Conservation (phyloP, 2,888 invertebrate genomes). For the Lasioglossum calceatum region DNA sequence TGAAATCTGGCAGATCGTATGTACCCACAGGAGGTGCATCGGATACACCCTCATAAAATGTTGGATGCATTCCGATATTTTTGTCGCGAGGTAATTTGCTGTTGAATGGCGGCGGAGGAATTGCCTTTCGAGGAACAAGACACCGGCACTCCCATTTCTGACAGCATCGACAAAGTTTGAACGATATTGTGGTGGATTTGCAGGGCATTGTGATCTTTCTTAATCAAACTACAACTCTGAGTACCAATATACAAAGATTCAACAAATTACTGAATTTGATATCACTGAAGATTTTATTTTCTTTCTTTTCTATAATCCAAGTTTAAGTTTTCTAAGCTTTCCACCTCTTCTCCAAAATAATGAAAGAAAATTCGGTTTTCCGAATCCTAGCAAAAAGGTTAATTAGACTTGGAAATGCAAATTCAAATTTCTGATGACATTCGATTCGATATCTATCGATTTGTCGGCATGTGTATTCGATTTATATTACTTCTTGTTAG, state of each 20-base stretch:
- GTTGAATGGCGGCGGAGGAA: slow-evolving; percentile 62
- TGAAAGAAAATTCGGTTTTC: not conserved
- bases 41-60: not conserved
- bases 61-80: slow-evolving; percentile 63
- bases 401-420: not conserved
- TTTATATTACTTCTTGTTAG: not conserved
- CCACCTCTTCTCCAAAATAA: not conserved
- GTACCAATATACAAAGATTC: not conserved
- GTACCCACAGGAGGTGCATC: slow-evolving; percentile 55
- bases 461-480: not conserved
- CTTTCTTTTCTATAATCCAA: not conserved
- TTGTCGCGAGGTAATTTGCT: not conserved
- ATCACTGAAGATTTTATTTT: not conserved
- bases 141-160: slow-evolving; percentile 62
- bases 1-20: slow-evolving; percentile 47
- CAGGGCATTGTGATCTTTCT: slow-evolving; percentile 36
- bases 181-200: slow-evolving; percentile 9
- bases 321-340: not conserved
- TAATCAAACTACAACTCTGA: too few species aligned
- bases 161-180: slow-evolving; percentile 60
- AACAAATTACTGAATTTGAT: not conserved
- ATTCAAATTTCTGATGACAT: not conserved
- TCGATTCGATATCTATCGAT: slow-evolving; percentile 11
- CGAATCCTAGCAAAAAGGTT: not conserved
- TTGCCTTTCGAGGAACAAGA: slow-evolving; percentile 44